Evolutionary conservation across 2,113 vertebrate species (phyloP).

Genomic region (Amazona guildingii): DNA sequence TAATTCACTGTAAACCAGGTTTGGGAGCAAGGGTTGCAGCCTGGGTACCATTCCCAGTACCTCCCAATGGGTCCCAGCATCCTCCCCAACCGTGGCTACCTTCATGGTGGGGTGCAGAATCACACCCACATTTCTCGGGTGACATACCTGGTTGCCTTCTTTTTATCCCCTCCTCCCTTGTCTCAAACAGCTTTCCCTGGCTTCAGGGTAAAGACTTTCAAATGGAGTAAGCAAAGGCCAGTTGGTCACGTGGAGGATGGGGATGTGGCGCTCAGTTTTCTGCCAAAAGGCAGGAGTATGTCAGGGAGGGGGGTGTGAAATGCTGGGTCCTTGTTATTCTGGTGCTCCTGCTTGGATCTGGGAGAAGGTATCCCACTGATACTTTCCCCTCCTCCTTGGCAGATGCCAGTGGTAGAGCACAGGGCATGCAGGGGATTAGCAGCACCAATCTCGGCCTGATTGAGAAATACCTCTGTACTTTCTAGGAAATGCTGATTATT

Average conservation of each 20-base stretch:
- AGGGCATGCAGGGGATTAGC: rapidly evolving
- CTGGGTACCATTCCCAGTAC: rapidly evolving
- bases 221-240: background rate
- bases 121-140: background rate
- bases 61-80: background rate
- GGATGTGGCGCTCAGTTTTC: background rate
- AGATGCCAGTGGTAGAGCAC: background rate
- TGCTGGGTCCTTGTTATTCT: rapidly evolving
- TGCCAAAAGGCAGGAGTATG: background rate
- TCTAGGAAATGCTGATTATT: background rate
- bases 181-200: background rate
- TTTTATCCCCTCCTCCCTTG: rapidly evolving
- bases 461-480: background rate
- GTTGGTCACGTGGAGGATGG: background rate
- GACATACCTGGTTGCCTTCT: background rate
- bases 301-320: background rate
- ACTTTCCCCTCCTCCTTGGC: background rate
- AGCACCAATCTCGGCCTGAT: rapidly evolving
- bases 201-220: background rate
- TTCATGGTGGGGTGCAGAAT: rapidly evolving
- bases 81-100: rapidly evolving
- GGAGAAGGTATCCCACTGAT: background rate
- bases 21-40: background rate
- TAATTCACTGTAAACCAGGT: background rate
- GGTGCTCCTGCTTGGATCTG: rapidly evolving